Evolutionary conservation across 2,888 invertebrate species (phyloP), one percentile per base, ranked within the genome.

Genomic region (Hermodice carunculata): DNA sequence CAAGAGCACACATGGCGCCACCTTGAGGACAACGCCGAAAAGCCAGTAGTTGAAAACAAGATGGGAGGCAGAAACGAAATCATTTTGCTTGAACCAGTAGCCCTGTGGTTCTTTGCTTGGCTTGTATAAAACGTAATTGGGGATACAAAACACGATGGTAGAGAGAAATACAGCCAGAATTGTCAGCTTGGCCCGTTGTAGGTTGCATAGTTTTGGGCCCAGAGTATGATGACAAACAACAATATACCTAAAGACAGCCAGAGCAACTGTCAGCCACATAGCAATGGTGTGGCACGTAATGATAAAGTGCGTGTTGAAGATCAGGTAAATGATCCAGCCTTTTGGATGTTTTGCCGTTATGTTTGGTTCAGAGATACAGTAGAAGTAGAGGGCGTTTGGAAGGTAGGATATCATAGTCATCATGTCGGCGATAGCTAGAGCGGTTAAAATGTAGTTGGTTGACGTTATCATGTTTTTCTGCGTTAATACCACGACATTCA

Each of bases 361-460:
- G 48, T 70, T 60, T n/a, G 69, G 73, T 6, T 40, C 54, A 4
- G 71, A 59, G 1, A 64, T 34, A 43, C 73, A 67, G 59, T 73
- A 70, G 61, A 73, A 71, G 60, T 73, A 71, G 11, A 61, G 31
- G 42, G 69, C 73, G 71, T 81, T 81, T 24, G 83, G 96, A 71
- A 96, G 92, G 86, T 96, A 97, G 78, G 96, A 95, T n/a, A 79
- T 71, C 77, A 96, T 96, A 14, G 96, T 96, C 34, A 95, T 89
- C 58, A 96, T 90, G 85, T 97, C 97, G 14, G 96, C 94, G 14
- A 96, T 91, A 0, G 97, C 97, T 43, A 96, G 76, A 1, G 86
- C 87, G 0, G 95, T 95, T 52, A 97, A 90, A 65, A 97, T 95
- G 63, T 93, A 91, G 87, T 97, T 97, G 48, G 96, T 96, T 1